phyloP scores from a whole-genome alignment of 2,797 vertebrate species.

The Stomatorhinus walkeri region DNA sequence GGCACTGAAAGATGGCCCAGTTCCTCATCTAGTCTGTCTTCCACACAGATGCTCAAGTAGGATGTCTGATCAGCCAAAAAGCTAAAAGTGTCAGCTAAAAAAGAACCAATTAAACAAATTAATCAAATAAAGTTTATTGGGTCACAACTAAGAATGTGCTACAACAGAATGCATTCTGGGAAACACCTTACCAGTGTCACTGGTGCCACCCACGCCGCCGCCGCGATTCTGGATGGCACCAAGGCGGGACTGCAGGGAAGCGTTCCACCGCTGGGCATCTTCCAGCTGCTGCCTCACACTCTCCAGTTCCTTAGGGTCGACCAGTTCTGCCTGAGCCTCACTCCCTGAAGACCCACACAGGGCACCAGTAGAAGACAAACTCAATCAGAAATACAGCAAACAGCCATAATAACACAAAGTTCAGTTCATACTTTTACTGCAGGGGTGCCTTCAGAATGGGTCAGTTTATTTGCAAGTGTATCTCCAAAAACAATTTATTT shows the following conservation, averaged over 20 bases:
- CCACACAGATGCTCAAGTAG: conserved; percentile 91
- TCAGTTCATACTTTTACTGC: not conserved
- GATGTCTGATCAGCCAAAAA: conserved; percentile 90
- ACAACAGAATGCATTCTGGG: not conserved
- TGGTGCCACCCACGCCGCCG: conserved; percentile 64
- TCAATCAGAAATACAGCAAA: not conserved
- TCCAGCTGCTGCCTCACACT: conserved; percentile 65
- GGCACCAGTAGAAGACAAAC: not conserved
- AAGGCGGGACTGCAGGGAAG: conserved; percentile 65
- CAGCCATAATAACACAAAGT: not conserved
- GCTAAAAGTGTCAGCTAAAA: conserved; percentile 73
- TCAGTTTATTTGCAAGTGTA: not conserved
- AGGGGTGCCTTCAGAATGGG: not conserved
- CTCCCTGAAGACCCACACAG: not conserved
- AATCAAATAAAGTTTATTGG: not conserved
- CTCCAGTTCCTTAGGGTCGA: conserved; percentile 59
- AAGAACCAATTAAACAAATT: not conserved
- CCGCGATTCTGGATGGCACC: conserved; percentile 66
- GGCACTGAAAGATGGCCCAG: conserved; percentile 67
- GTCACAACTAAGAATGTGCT: not conserved
- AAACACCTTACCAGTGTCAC: conserved; percentile 48
- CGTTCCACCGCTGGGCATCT: conserved; percentile 70
- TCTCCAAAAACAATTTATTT: not conserved
- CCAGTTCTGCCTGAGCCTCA: conserved; percentile 19
- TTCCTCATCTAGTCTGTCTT: conserved; percentile 63